Base-by-base conservation (phyloP, 2,888 invertebrate genomes). In the Drosophila putrida region DNA sequence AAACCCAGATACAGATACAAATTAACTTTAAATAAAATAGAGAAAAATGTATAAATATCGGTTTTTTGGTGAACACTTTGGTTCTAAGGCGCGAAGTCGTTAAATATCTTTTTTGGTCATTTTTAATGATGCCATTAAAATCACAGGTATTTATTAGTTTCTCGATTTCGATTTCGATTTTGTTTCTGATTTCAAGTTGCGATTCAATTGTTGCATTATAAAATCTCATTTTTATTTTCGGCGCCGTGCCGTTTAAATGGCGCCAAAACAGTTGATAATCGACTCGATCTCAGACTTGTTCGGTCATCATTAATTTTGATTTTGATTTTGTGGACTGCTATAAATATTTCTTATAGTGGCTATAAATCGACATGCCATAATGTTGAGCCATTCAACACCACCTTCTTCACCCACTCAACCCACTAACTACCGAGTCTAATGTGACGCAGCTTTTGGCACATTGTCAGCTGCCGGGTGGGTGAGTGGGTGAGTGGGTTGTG, bases 71-170 rank as follows among this genome's bases (percentile, higher is more conserved):
- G 41, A 71, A 64, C 27, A 44, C 27, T 53, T 36, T 43, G 58
- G 55, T 77, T 76, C 55, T 46, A 66, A 83, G 71, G 88, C 88
- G 88, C 68, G 71, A 83, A 86, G 78, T 83, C 87, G 68, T 88
- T 68, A 88, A 82, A 38, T 49, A 65, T 72, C 33, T 64, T 46
- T 65, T 64, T 64, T 28, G 61, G 38, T 59, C 49, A 71, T 50
- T 67, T 81, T 83, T 88, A 80, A 86, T 68, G 87, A 72, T 78
- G 70, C 67, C 68, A 70, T 88, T 80, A 82, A 82, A 85, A 54
- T 74, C 63, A 33, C 57, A 61, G 65, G 75, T 58, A 74, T 72
- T 59, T 57, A 13, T 27, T 41, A 38, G 35, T 10, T 43, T 35
- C 11, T 13, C 43, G n/a, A n/a, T n/a, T n/a, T n/a, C n/a, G 25